Evolutionary conservation across 2,888 invertebrate species (phyloP), one percentile per base, ranked within the genome.

Genomic region (Drosophila anceps): DNA sequence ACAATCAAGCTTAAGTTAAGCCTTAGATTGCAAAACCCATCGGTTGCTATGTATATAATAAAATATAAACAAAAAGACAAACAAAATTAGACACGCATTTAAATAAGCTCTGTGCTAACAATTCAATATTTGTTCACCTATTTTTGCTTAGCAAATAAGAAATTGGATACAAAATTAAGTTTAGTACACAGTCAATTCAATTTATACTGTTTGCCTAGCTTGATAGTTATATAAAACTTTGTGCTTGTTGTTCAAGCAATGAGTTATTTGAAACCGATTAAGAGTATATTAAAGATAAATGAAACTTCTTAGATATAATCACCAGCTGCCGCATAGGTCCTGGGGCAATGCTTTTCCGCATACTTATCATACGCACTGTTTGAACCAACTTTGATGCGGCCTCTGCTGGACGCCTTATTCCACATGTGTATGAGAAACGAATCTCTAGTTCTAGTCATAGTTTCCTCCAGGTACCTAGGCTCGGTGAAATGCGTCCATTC

Each of bases 401-500:
- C 63, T 35, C 73, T 70, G n/a, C 61, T 81, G 12, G 91, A 92
- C 44, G 84, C 82, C 59, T 90, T 91, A 63, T 92, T 92, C 92
- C 92, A 92, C 31, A 92, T 79, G 73, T 92, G 92, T 20, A 89
- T 84, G 7, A 90, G 70, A 68, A 84, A 88, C 0, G 92, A 92
- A 50, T 91, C 64, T 44, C 85, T 76, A 2, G 83, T 88, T 51
- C 73, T 73, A n/a, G 69, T 68, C 35, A 92, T 60, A 4, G 90
- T 87, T 35, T 84, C 92, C 67, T 94, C 91, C 0, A 93, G 82
- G 15, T 93, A 89, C 6, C 78, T 53, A 0, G 92, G 88, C 6
- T 90, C 81, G 84, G 96, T 96, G 90, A 95, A 96, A 72, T 94
- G 91, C 4, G 87, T 90, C 95, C 95, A 96, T 8, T 94, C 91